These are phyloP conservation scores for Babyrousa celebensis DNA, from an alignment of 2,797 vertebrate species.

Conservation along the genomic window DNA sequence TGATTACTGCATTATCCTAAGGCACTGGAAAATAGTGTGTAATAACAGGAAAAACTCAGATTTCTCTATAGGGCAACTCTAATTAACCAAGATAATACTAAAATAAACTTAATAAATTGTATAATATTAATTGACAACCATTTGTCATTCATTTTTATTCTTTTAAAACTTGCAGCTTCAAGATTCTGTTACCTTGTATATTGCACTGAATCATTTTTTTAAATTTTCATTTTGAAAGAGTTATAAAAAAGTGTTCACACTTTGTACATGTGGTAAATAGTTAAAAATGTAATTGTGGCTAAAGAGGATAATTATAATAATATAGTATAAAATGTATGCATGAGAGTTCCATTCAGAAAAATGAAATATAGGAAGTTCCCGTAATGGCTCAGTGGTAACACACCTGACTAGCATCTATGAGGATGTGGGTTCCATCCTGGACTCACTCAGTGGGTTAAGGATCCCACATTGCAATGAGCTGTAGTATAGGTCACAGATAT, in stretches of 20 bases:
- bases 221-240: neutral
- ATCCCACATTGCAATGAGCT: no score
- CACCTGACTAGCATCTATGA: no score
- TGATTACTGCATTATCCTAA: neutral
- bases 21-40: neutral
- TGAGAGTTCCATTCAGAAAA: neutral
- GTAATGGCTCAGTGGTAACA: no score
- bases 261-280: neutral
- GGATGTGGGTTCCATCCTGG: no score
- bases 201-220: neutral
- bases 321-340: neutral
- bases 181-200: neutral
- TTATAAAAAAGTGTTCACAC: neutral
- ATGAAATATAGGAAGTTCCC: neutral
- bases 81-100: neutral
- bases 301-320: neutral
- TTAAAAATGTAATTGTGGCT: neutral
- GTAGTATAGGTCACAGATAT: no score
- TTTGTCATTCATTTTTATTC: constrained; percentile 10
- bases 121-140: neutral
- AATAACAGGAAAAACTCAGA: neutral
- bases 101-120: neutral
- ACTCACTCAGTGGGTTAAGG: no score
- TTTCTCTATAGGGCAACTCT: neutral
- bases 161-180: neutral